phyloP scores from a whole-genome alignment of 2,888 invertebrate genomes.

The Orchestes rusci region DNA sequence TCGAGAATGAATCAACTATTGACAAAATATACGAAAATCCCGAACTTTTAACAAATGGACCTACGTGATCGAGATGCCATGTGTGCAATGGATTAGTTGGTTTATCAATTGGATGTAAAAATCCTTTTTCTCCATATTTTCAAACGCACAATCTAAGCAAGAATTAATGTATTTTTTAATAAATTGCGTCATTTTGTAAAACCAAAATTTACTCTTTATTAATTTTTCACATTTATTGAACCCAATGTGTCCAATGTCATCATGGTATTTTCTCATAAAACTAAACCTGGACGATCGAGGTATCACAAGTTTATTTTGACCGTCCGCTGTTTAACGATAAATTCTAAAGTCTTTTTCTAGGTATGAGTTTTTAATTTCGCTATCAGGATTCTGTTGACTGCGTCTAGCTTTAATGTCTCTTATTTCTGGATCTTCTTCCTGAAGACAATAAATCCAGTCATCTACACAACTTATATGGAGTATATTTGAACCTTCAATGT shows the following conservation, averaged over 20 bases:
- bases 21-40: constrained; percentile 15
- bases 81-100: constrained; percentile 17
- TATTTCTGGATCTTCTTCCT: constrained; percentile 25
- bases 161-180: constrained; percentile 24
- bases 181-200: constrained; percentile 12
- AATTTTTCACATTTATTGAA: constrained; percentile 26
- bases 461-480: constrained; percentile 2
- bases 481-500: not conserved
- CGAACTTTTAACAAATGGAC: constrained; percentile 15
- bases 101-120: constrained; percentile 19
- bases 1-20: constrained; percentile 20
- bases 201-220: constrained; percentile 29
- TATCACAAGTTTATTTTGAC: constrained; percentile 30
- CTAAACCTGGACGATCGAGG: constrained; percentile 32
- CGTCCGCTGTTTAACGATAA: constrained; percentile 21
- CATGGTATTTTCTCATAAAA: constrained; percentile 34
- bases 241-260: constrained; percentile 35
- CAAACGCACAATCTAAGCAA: constrained; percentile 14
- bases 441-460: constrained; percentile 18
- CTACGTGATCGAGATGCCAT: constrained; percentile 23
- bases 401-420: too few relatives aligned
- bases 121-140: constrained; percentile 14
- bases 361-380: too few relatives aligned
- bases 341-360: too few relatives aligned
- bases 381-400: too few relatives aligned